Conservation (phyloP, 30 jellyfish, hydroid and myxozoan genomes). For the Hydractinia echinata region DNA sequence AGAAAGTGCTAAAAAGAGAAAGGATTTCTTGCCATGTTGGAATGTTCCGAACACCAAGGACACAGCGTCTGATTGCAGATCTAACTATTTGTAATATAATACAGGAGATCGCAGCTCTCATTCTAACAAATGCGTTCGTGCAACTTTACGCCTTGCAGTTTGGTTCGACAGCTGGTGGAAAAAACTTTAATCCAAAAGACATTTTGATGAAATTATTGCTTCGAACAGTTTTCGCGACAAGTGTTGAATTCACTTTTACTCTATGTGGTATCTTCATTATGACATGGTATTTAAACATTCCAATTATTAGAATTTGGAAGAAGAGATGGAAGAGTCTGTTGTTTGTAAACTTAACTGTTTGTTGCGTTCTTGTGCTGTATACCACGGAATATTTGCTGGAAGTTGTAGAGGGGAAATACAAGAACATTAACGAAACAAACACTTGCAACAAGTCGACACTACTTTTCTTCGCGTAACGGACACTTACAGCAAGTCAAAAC, state of each 20-base stretch:
- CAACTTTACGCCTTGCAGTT: slow-evolving; percentile 17
- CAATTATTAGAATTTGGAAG: slow-evolving; percentile 11
- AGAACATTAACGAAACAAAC: slow-evolving; percentile 5
- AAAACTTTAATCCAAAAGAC: background rate
- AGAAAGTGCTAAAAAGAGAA: background rate
- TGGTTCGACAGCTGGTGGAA: background rate
- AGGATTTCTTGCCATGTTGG: background rate
- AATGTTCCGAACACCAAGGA: slow-evolving; percentile 15
- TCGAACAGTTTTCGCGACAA: background rate
- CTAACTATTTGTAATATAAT: slow-evolving; percentile 11
- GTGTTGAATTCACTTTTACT: background rate
- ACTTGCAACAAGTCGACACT: background rate
- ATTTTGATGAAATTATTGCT: background rate
- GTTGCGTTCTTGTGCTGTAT: background rate
- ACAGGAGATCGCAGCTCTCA: slow-evolving; percentile 3
- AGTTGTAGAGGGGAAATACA: slow-evolving; percentile 7
- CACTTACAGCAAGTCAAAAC: too few species aligned
- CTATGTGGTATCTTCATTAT: slow-evolving; percentile 3
- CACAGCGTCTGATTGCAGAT: slow-evolving; percentile 14
- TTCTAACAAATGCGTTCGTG: slow-evolving; percentile 14
- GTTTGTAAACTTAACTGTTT: background rate
- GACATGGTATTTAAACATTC: slow-evolving; percentile 24
- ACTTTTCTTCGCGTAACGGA: background rate
- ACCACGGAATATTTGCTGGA: slow-evolving; percentile 16
- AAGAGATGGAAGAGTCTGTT: slow-evolving; percentile 3